Percentiles rank a stretch among this genome's conserved stretches.
phyloP scores from a whole-genome alignment of 2,888 invertebrate species.

The Melanotus villosus region DNA sequence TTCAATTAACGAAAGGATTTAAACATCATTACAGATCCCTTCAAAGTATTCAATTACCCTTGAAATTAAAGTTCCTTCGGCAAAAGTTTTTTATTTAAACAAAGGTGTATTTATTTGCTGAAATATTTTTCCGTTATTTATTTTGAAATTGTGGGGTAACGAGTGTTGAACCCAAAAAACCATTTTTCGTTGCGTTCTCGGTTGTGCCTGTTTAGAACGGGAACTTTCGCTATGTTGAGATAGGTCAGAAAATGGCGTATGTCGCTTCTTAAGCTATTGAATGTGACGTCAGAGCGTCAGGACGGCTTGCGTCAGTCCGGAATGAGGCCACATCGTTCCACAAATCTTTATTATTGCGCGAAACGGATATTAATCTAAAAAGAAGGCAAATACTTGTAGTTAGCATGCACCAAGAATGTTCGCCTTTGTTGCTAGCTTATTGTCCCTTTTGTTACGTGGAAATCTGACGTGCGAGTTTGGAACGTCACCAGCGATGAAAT shows the following conservation, averaged over 20 bases:
- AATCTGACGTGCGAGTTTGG: neutral
- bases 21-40: too few species aligned
- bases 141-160: too few species aligned
- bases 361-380: slow-evolving; percentile 40
- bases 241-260: slow-evolving; percentile 44
- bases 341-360: slow-evolving; percentile 59
- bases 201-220: neutral
- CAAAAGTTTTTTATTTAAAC: too few species aligned
- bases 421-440: neutral
- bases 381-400: slow-evolving; percentile 14
- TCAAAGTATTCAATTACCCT: too few species aligned
- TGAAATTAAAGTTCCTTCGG: too few species aligned
- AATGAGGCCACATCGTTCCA: slow-evolving; percentile 63
- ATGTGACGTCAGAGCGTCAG: slow-evolving; percentile 29
- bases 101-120: too few species aligned
- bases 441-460: neutral
- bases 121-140: too few species aligned
- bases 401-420: slow-evolving; percentile 15
- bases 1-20: too few species aligned
- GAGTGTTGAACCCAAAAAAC: too few species aligned
- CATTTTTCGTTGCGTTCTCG: neutral
- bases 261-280: slow-evolving; percentile 4
- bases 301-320: slow-evolving; percentile 52
- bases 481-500: slow-evolving; percentile 8
- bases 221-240: slow-evolving; percentile 49